Percentiles rank a stretch among this genome's conserved stretches.
phyloP scores from a whole-genome alignment of 1,140 invertebrate genomes.

The Callitettix versicolor region DNA sequence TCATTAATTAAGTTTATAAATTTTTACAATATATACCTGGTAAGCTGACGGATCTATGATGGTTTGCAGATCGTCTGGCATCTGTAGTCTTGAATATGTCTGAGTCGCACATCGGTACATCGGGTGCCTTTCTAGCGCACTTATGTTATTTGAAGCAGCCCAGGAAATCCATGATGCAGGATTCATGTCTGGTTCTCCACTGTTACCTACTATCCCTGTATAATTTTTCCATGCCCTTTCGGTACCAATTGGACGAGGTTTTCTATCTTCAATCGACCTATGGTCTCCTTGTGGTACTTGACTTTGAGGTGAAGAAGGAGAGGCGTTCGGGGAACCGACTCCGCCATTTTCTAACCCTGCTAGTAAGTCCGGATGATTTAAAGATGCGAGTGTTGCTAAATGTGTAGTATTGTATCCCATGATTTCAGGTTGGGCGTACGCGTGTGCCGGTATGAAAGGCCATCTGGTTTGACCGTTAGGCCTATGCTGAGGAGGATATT shows the following conservation, averaged over 20 bases:
- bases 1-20: no score
- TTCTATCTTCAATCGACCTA: slow-evolving; percentile 47
- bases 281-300: slow-evolving; percentile 30
- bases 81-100: background rate
- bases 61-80: slow-evolving; percentile 7
- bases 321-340: slow-evolving; percentile 31
- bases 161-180: slow-evolving; percentile 17
- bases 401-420: slow-evolving; percentile 28
- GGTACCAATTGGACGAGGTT: slow-evolving; percentile 62
- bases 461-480: slow-evolving; percentile 31
- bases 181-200: slow-evolving; percentile 18
- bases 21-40: background rate
- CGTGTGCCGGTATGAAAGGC: slow-evolving; percentile 14
- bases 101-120: slow-evolving; percentile 5
- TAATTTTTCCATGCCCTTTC: slow-evolving; percentile 29
- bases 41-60: slow-evolving; percentile 10
- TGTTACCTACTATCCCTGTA: slow-evolving; percentile 3
- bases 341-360: slow-evolving; percentile 41
- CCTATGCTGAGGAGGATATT: slow-evolving; percentile 30
- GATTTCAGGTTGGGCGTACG: slow-evolving; percentile 10
- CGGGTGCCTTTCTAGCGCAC: slow-evolving; percentile 10
- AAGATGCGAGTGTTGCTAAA: slow-evolving; percentile 32
- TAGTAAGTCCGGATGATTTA: slow-evolving; percentile 37
- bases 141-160: slow-evolving; percentile 1
- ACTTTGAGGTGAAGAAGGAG: slow-evolving; percentile 51